phyloP scores from a whole-genome alignment of 2,888 invertebrate genomes.

The Platerodrilus igneus region DNA sequence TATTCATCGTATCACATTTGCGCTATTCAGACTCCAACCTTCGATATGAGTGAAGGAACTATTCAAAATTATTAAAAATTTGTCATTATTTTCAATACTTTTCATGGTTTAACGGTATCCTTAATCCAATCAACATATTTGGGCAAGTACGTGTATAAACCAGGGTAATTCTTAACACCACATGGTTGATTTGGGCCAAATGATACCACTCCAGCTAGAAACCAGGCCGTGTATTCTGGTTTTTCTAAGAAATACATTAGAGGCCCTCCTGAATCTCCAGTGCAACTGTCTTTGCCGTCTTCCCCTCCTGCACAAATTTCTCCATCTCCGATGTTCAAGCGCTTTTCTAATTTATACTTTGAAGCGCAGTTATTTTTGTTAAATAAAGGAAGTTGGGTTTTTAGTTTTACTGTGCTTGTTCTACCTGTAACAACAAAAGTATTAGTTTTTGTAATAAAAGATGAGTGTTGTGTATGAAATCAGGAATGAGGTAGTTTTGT shows the following conservation, averaged over 20 bases:
- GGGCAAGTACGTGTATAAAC: constrained; percentile 59
- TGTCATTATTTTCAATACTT: too few relatives aligned
- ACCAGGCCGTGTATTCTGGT: too few relatives aligned
- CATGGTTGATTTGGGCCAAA: constrained; percentile 43
- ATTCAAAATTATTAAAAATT: too few relatives aligned
- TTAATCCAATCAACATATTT: constrained; percentile 59
- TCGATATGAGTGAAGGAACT: too few relatives aligned
- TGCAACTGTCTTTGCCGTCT: constrained; percentile 62
- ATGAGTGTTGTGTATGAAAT: too few relatives aligned
- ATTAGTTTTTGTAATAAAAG: too few relatives aligned
- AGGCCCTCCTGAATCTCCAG: constrained; percentile 54
- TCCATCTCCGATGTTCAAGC: constrained; percentile 48
- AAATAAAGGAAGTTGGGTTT: constrained; percentile 50
- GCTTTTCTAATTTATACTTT: constrained; percentile 47
- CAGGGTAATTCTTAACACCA: constrained; percentile 54
- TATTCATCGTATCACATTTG: too few relatives aligned
- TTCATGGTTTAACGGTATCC: constrained; percentile 29
- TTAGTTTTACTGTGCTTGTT: constrained; percentile 26
- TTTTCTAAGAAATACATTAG: constrained; percentile 54
- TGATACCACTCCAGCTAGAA: constrained; percentile 39
- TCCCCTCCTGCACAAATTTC: constrained; percentile 68
- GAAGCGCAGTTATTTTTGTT: constrained; percentile 50
- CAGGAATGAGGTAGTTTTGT: too few relatives aligned
- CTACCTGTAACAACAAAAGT: too few relatives aligned
- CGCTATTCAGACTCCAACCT: too few relatives aligned